These are phyloP conservation scores for Strix uralensis DNA, from an alignment of 2,113 vertebrate genomes.

Conservation along the genomic window DNA sequence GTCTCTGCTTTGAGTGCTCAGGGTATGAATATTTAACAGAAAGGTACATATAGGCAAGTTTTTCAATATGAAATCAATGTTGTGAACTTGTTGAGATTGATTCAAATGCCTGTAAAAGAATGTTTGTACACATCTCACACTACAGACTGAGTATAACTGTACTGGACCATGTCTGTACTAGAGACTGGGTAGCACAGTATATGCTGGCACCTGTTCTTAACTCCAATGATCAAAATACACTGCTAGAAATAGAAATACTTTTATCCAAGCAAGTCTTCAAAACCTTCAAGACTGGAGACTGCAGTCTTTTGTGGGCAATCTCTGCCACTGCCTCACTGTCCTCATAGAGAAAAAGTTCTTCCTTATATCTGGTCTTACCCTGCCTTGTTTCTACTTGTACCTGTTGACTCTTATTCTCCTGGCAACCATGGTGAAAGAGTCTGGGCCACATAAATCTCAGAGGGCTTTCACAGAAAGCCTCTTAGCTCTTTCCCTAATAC, in stretches of 20 bases:
- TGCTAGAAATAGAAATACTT: not conserved
- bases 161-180: rapidly evolving
- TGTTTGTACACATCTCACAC: not conserved
- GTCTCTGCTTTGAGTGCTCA: not conserved
- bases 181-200: not conserved
- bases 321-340: not conserved
- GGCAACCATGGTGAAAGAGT: not conserved
- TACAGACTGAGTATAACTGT: not conserved
- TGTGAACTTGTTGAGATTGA: not conserved
- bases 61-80: not conserved
- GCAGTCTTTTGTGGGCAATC: not conserved
- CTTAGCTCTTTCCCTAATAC: not conserved
- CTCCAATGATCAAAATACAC: not conserved
- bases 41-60: not conserved
- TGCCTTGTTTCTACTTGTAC: not conserved
- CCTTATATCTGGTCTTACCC: not conserved
- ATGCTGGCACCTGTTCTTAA: not conserved
- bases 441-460: not conserved
- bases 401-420: not conserved
- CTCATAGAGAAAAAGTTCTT: not conserved
- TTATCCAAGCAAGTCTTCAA: not conserved
- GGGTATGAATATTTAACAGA: not conserved
- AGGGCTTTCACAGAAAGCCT: not conserved
- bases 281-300: not conserved
- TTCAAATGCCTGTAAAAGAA: not conserved